A percentile compares a stretch with the other conserved stretches of the same genome.
Evolutionary conservation across 2,113 vertebrate species (phyloP).

Genomic region (Trachemys scripta): DNA sequence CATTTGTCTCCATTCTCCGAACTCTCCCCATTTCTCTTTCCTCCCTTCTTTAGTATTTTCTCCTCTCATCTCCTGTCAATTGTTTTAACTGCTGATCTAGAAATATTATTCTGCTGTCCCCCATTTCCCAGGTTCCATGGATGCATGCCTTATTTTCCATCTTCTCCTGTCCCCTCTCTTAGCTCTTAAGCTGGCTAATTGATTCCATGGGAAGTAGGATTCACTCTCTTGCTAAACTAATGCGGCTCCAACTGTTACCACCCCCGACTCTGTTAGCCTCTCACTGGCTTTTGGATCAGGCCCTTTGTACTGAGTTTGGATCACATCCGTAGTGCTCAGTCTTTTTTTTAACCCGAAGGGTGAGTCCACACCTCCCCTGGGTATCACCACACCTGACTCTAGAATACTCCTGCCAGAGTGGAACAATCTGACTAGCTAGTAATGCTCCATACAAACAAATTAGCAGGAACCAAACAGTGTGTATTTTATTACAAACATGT

Average conservation of each 20-base stretch:
- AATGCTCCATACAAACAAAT: background rate
- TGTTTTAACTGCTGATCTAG: background rate
- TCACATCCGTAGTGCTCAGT: background rate
- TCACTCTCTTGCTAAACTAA: background rate
- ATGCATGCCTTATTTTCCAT: background rate
- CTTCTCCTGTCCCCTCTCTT: background rate
- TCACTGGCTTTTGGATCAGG: no score
- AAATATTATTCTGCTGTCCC: background rate
- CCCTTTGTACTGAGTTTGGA: background rate
- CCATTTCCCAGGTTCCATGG: background rate
- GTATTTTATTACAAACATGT: background rate
- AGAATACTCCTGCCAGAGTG: background rate
- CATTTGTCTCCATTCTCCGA: background rate
- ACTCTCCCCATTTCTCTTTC: background rate
- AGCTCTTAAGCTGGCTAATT: background rate
- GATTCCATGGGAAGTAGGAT: background rate
- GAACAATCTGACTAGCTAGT: background rate
- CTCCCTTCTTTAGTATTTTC: background rate
- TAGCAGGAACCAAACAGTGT: background rate
- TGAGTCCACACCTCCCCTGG: background rate
- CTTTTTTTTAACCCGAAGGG: background rate
- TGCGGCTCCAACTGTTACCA: background rate
- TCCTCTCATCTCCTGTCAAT: background rate
- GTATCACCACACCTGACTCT: background rate
- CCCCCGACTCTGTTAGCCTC: background rate